phyloP scores from a whole-genome alignment of 2,888 invertebrate species.

The Ochropleura plecta region DNA sequence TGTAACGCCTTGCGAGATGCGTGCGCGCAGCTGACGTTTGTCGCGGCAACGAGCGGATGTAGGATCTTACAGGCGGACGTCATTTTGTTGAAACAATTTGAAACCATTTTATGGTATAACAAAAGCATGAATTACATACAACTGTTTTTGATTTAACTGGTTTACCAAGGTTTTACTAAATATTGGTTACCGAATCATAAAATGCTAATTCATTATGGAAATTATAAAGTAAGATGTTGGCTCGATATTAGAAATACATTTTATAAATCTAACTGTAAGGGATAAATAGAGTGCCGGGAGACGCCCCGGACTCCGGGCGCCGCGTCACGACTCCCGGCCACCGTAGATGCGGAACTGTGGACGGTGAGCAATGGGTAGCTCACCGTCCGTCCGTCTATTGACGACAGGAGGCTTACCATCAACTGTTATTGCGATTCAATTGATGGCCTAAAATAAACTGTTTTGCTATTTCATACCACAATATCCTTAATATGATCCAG shows the following conservation, averaged over 20 bases:
- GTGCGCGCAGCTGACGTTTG: slow-evolving; percentile 43
- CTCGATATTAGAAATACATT: not conserved
- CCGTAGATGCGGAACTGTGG: too few species aligned
- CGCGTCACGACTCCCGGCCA: too few species aligned
- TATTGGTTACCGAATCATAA: not conserved
- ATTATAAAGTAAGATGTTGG: not conserved
- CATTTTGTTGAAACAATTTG: not conserved
- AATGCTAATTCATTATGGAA: not conserved
- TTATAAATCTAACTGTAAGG: not conserved
- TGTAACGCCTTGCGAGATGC: slow-evolving; percentile 2
- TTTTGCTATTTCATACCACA: too few species aligned
- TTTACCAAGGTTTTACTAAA: not conserved
- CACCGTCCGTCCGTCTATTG: too few species aligned
- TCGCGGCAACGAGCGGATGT: slow-evolving; percentile 1
- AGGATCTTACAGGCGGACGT: not conserved
- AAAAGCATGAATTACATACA: not conserved
- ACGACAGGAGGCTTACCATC: too few species aligned
- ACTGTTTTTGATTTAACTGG: not conserved
- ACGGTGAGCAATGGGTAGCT: too few species aligned
- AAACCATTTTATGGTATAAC: too few species aligned
- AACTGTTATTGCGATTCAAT: too few species aligned
- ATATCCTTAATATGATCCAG: too few species aligned
- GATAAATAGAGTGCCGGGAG: too few species aligned
- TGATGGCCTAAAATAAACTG: too few species aligned
- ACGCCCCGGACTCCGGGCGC: too few species aligned